These are phyloP conservation scores for Oryzias dopingdopingensis DNA, from an alignment of 2,797 vertebrate species.

Conservation along the genomic window DNA sequence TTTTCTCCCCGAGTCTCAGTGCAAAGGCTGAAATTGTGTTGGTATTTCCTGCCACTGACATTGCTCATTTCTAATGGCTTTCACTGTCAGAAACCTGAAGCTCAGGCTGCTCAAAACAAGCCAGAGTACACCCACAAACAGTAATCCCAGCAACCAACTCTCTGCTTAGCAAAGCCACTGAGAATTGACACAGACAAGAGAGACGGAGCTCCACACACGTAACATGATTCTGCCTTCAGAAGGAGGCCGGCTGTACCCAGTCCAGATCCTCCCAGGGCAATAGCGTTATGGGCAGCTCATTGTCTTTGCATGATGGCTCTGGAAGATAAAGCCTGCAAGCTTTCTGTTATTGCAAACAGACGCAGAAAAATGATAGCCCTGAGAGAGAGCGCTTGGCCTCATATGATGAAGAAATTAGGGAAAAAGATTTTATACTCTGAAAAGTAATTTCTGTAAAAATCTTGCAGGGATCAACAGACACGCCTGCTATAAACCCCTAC, in stretches of 20 bases:
- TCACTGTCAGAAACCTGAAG: conserved; percentile 53
- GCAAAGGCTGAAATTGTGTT: conserved; percentile 27
- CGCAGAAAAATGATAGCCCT: conserved; percentile 66
- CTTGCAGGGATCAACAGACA: conserved; percentile 12
- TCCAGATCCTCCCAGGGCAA: conserved; percentile 53
- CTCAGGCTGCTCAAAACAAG: conserved; percentile 48
- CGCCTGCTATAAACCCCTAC: not conserved
- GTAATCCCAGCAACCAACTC: conserved; percentile 69
- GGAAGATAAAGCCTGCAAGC: conserved; percentile 67
- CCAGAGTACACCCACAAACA: conserved; percentile 56
- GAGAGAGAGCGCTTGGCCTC: conserved; percentile 69
- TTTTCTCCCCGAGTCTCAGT: conserved; percentile 48
- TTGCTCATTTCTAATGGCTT: conserved; percentile 37
- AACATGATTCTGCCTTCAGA: conserved; percentile 68
- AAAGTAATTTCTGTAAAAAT: conserved; percentile 32
- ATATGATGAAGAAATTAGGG: conserved; percentile 64
- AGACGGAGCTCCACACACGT: conserved; percentile 59
- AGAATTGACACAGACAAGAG: conserved; percentile 57
- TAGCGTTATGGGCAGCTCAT: conserved; percentile 56
- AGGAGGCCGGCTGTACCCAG: conserved; percentile 52
- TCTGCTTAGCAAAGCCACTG: conserved; percentile 2
- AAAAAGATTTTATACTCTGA: conserved; percentile 37
- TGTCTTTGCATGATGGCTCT: conserved; percentile 70
- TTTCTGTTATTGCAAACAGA: conserved; percentile 56
- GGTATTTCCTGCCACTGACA: conserved; percentile 45